Base-by-base conservation (phyloP, 2,888 invertebrate species). In the Pomacea canaliculata region DNA sequence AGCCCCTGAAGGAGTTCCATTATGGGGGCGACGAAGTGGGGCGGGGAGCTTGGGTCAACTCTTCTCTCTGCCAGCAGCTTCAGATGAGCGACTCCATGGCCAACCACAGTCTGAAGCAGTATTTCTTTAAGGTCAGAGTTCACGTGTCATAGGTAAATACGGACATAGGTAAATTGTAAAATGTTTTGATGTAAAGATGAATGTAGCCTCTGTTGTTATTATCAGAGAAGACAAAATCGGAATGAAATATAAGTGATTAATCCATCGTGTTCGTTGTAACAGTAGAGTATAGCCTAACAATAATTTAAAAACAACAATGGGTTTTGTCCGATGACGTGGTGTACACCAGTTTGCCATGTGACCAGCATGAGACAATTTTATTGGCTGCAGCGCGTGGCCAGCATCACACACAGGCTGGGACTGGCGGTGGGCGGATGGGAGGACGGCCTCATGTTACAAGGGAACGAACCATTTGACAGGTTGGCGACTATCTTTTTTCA, bases 1-100 rank as follows among this genome's bases (percentile, higher is more conserved):
- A 84, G 63, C 86, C 86, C 0, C 77, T 89, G 49, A 81, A 80
- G 56, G 80, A 79, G 9, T 87, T 86, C 75, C 88, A 90, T 79
- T 85, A 88, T 65, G 90, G 89, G 7, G 89, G 89, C 0, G 90
- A 90, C 74, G 90, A 90, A 77, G 88, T 87, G 7, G 83, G 86
- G 0, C 49, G 48, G 1, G 85, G 85, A 10, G 88, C 89, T 5
- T 89, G 89, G 89, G 76, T 82, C 37, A 84, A 86, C 60, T 89
- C 89, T 1, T 69, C 86, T 4, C 71, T 67, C n/a, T 90, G 90
- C 77, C 67, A 79, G 13, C 59, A 59, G 16, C 76, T 86, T n/a
- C 71, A 37, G 13, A 23, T 37, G 65, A 72, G 51, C 72, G 82
- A n/a, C 49, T 78, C 1, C 62, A 72, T 67, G 0, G 67, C 70